These are phyloP conservation scores for Eupristina koningsbergeri DNA, from an alignment of 1,140 invertebrate genomes.

Conservation along the genomic window DNA sequence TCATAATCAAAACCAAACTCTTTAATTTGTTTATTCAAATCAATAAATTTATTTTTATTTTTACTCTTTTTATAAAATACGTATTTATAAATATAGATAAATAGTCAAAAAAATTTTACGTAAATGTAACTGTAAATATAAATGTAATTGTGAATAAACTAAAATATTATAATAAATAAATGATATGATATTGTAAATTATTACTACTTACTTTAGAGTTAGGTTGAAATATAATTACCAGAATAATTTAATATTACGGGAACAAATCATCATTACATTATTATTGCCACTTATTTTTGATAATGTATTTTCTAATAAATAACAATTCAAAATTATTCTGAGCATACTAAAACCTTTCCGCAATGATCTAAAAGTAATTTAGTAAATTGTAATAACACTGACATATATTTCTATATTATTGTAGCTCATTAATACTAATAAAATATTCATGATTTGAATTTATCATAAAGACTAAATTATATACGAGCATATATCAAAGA, in stretches of 20 bases:
- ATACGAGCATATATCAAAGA: not conserved
- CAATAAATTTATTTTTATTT: no score
- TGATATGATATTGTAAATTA: conserved; percentile 7
- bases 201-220: not conserved
- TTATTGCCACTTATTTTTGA: conserved; percentile 19
- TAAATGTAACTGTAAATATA: no score
- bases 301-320: conserved; percentile 41
- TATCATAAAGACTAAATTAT: not conserved
- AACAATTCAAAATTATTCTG: conserved; percentile 12
- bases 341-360: conserved; percentile 35
- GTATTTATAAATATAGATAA: no score
- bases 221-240: conserved; percentile 6
- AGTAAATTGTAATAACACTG: conserved; percentile 15
- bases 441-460: not conserved
- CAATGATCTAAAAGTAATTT: conserved; percentile 45
- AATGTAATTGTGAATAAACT: not conserved
- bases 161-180: not conserved
- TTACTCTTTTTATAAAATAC: no score
- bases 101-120: no score
- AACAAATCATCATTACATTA: conserved; percentile 23
- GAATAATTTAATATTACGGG: conserved; percentile 37
- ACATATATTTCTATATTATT: conserved; percentile 29
- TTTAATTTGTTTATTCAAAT: no score
- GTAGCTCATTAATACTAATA: conserved; percentile 34
- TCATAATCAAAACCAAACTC: no score